A percentile compares a stretch with the other conserved stretches of the same genome.
These are phyloP conservation scores for Sabellastarte sp. DNA, from an alignment of 2,888 invertebrate genomes.

Conservation along the genomic window DNA sequence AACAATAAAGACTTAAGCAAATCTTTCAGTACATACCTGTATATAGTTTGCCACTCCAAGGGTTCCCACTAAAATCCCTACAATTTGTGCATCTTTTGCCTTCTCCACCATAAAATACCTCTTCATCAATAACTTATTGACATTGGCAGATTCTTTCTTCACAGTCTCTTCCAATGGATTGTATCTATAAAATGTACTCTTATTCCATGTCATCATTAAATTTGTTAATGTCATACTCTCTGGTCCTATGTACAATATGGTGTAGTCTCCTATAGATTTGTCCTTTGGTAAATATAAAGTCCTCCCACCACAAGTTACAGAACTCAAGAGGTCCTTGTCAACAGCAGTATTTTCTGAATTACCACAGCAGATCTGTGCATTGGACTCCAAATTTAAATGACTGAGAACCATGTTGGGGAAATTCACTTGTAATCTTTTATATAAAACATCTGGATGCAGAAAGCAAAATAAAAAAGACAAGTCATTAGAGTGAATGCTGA, in stretches of 20 bases:
- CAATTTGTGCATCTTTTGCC: constrained; percentile 81
- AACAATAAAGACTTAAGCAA: too few relatives aligned
- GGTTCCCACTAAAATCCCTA: constrained; percentile 90
- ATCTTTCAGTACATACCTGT: too few relatives aligned
- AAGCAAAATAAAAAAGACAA: too few relatives aligned
- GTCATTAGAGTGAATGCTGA: too few relatives aligned
- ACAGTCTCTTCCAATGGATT: constrained; percentile 43
- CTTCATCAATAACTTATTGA: constrained; percentile 71
- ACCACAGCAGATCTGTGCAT: too few relatives aligned
- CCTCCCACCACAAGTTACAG: too few relatives aligned
- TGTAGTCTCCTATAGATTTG: constrained; percentile 61
- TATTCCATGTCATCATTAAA: constrained; percentile 60
- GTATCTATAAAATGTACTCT: constrained; percentile 54
- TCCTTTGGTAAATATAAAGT: constrained; percentile 28
- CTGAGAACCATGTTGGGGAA: too few relatives aligned
- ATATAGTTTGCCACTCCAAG: constrained; percentile 75
- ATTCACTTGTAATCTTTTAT: too few relatives aligned
- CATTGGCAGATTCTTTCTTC: constrained; percentile 37
- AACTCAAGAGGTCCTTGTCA: too few relatives aligned
- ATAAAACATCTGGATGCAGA: too few relatives aligned
- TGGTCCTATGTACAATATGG: constrained; percentile 70
- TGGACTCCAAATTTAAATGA: too few relatives aligned
- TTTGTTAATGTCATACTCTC: constrained; percentile 70
- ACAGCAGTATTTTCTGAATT: too few relatives aligned
- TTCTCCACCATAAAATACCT: constrained; percentile 84